These are phyloP conservation scores for Frankliniella intonsa DNA, from an alignment of 2,888 invertebrate species.

Conservation along the genomic window DNA sequence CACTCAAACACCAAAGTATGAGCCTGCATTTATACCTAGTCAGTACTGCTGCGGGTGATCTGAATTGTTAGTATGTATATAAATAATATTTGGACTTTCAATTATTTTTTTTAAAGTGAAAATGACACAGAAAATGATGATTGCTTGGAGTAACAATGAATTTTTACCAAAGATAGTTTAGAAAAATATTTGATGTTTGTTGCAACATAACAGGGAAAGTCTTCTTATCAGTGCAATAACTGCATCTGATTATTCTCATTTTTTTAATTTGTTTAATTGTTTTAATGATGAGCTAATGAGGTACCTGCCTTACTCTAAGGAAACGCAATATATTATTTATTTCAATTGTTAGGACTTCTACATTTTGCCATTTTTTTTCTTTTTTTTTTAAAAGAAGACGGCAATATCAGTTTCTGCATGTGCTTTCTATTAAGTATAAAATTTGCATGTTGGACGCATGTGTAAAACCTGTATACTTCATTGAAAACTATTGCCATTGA, in stretches of 20 bases:
- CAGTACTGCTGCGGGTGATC: conserved; percentile 14
- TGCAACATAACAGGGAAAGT: background rate
- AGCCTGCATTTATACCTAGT: conserved; percentile 26
- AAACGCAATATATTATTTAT: conserved; percentile 2
- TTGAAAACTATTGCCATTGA: too few species aligned
- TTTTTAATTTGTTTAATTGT: background rate
- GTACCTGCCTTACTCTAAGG: conserved; percentile 23
- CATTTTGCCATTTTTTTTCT: background rate
- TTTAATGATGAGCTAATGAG: conserved; percentile 11
- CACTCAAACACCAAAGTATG: conserved; percentile 3
- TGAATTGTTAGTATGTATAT: background rate
- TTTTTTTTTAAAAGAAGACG: background rate
- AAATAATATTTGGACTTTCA: background rate
- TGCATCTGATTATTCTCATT: background rate
- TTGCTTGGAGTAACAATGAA: background rate
- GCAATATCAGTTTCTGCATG: too few species aligned
- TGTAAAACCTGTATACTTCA: too few species aligned
- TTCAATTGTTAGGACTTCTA: background rate
- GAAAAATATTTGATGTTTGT: background rate
- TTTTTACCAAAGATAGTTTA: conserved; percentile 20
- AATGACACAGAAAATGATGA: background rate
- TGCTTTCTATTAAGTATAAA: too few species aligned
- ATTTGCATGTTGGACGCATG: too few species aligned
- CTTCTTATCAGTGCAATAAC: background rate
- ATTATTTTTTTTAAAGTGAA: background rate